Evolutionary conservation across 2,113 vertebrate genomes (phyloP), one percentile per base, ranked within the genome.

Genomic region (Axis porcinus): DNA sequence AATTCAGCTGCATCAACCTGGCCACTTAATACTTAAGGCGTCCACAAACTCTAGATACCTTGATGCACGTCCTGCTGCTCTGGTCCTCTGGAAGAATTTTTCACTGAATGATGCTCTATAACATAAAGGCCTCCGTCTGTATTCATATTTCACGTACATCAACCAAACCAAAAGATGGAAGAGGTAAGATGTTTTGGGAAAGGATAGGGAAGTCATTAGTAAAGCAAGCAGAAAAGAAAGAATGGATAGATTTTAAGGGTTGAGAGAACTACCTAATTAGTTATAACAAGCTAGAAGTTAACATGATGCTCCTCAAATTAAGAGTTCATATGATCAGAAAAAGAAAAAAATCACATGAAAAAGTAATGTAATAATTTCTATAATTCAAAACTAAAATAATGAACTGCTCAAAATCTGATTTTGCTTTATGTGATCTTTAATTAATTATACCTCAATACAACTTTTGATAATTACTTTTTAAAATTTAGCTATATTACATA

Each of bases 61-160:
- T 99, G 99, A 99, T 91, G 99, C 99, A 94, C 99, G 99, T 98
- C 99, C 99, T 78, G 99, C 99, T 7, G 99, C 99, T 98, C 99
- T 99, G 92, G 99, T 99, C 97, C 99, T 99, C 98, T 99, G 99
- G 98, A 99, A 99, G 79, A 99, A 99, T 98, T 99, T 99, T 98
- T 99, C 99, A 99, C 98, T 99, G 98, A 99, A 99, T 98, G 99
- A 99, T 95, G 99, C 99, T 98, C 99, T 99, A 99, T 99, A 99
- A 98, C 99, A 99, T 99, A 99, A 99, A 94, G 99, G 99, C 88
- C 99, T 99, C 93, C 99, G 99, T 99, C 99, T 99, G 98, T 96
- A 95, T 98, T 99, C 98, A 97, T 8, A 97, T 98, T 97, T 98
- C 98, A 99, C 94, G 95, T 82, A 97, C 98, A 98, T 91, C 98